Evolutionary conservation across 2,888 invertebrate species (phyloP), one percentile per base, ranked within the genome.

Genomic region (Spilarctia lutea): DNA sequence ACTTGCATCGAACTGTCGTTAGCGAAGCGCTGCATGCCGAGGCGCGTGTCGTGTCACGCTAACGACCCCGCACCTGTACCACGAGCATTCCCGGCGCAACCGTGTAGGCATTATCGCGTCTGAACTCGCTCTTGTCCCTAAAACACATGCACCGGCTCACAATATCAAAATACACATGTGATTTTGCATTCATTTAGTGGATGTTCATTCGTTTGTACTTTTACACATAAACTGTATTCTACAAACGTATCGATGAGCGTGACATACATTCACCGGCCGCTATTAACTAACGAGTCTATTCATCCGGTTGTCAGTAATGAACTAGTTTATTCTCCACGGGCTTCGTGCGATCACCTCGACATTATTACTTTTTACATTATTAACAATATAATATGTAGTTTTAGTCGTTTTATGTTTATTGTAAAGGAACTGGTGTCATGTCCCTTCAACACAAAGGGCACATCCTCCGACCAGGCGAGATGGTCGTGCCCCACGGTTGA

Each of bases 1-100:
- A 70, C 70, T 42, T 18, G 69, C 39, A 39, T 18, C 60, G 2
- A 70, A 63, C 60, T 70, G 0, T 70, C 70, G 70, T 70, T 70
- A 70, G 42, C 27, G 60, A n/a, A 42, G 27, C 60, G 68, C n/a
- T 0, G 39, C n/a, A 13, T 20, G 24, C 68, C 48, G 30, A 33
- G 27, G 24, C 45, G 48, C 33, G 30, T 33, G 68, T n/a, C 45
- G n/a, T 30, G 52, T 24, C 45, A 30, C 48, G 33, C 68, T 68
- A 56, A 52, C 13, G 52, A 52, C 69, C 52, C 7, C 33, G 24
- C n/a, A 56, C 35, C 39, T 39, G 27, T 18, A 18, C 30, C 16
- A 30, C 18, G 63, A 30, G 16, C 30, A 30, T 63, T 63, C 7
- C 13, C 30, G 30, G 63, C 63, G 27, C 30, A 63, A 60, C 27